Evolutionary conservation across 2,797 vertebrate species (phyloP).

Genomic region (Melanotaenia nigrans): DNA sequence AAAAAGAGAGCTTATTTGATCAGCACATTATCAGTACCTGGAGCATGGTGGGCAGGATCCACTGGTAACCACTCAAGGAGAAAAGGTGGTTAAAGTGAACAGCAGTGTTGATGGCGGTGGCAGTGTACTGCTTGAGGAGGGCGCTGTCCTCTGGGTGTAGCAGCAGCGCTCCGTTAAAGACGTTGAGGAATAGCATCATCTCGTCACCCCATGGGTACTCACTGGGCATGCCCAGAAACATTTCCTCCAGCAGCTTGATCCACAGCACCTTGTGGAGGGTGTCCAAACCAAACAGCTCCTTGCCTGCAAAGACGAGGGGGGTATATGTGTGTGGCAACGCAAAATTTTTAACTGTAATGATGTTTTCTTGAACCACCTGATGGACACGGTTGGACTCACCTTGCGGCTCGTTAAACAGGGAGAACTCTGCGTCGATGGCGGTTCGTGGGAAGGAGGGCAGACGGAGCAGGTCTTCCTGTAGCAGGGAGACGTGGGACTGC

Average conservation of each 20-base stretch:
- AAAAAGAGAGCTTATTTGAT: neutral
- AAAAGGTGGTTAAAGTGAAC: conserved; percentile 99
- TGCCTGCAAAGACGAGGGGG: conserved; percentile 79
- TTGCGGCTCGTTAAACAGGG: conserved; percentile 93
- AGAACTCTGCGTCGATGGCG: conserved; percentile 97
- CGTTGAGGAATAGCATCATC: conserved; percentile 98
- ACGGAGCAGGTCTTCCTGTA: conserved; percentile 97
- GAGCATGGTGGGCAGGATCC: conserved; percentile 98
- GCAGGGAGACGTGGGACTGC: conserved; percentile 97
- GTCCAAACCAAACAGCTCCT: conserved; percentile 96
- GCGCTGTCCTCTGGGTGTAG: conserved; percentile 97
- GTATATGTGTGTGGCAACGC: neutral
- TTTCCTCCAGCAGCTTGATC: conserved; percentile 98
- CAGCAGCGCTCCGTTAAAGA: conserved; percentile 96
- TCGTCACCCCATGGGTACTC: conserved; percentile 99
- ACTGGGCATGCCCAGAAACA: conserved; percentile 99
- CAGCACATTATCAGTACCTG: conserved; percentile 81
- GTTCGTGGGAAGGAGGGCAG: conserved; percentile 96
- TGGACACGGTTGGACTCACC: conserved; percentile 75
- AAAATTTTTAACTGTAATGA: too few relatives aligned
- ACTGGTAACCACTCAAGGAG: conserved; percentile 98
- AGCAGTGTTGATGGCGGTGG: conserved; percentile 97
- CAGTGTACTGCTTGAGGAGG: conserved; percentile 94
- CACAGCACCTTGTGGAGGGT: conserved; percentile 98
- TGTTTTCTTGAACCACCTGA: neutral